Conservation (phyloP, 2,113 vertebrate species). For the Neogobius melanostomus region DNA sequence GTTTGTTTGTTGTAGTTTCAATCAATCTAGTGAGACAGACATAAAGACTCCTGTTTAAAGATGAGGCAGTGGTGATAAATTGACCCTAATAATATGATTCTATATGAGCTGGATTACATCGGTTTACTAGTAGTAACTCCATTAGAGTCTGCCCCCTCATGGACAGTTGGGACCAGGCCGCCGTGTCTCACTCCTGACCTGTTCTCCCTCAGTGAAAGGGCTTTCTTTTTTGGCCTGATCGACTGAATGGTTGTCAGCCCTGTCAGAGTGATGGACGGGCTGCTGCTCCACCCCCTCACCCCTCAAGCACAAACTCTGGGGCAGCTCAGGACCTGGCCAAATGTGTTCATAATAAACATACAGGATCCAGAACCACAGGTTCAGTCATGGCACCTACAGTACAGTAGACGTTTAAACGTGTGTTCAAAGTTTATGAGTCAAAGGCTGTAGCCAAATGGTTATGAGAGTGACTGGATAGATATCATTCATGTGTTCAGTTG, state of each 20-base stretch:
- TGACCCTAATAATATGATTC: not conserved
- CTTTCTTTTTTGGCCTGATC: constrained; percentile 72
- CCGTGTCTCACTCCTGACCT: constrained; percentile 41
- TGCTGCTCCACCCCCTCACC: constrained; percentile 67
- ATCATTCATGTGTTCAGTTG: no score
- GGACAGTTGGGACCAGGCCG: not conserved
- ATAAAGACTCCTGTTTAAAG: no score
- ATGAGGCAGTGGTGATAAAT: no score
- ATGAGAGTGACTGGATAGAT: no score
- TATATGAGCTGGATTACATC: constrained; percentile 21
- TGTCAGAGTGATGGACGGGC: constrained; percentile 70
- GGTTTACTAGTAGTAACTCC: not conserved
- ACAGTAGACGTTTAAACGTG: not conserved
- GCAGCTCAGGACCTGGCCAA: constrained; percentile 67
- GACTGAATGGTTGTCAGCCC: constrained; percentile 75
- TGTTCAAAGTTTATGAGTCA: not conserved
- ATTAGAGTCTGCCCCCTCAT: constrained; percentile 24
- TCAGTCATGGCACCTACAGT: constrained; percentile 23
- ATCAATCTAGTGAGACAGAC: no score
- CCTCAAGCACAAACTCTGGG: constrained; percentile 58
- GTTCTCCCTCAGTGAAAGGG: constrained; percentile 74
- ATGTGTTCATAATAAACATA: constrained; percentile 63
- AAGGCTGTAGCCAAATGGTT: no score
- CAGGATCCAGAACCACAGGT: constrained; percentile 58
- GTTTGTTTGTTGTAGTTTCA: no score